Base-by-base conservation (phyloP, 2,113 vertebrate species). In the Tragelaphus strepsiceros region DNA sequence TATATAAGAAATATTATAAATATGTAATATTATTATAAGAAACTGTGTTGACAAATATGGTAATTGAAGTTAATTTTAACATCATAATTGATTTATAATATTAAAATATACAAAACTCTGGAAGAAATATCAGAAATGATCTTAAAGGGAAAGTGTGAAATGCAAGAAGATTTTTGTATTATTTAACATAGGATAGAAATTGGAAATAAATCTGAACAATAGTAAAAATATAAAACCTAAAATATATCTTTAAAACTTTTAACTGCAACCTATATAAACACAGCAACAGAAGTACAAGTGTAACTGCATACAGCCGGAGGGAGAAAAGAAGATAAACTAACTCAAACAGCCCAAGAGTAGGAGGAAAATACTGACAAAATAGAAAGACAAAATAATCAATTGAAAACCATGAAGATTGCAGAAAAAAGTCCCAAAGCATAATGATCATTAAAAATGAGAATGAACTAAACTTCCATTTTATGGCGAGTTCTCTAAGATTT, bases 151-250 rank as follows among this genome's bases (percentile, higher is more conserved):
- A 49, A 74, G 28, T 14, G 21, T 10, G 7, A 16, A 53, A 82
- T 59, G 6, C 32, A 32, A 3, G n/a, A 83, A 74, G 21, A 5
- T 46, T 88, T 85, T 74, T 62, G 5, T 51, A 49, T 49, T 83
- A 39, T 51, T 88, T 93, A 81, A 11, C 19, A 51, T 15, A 82
- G 6, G 7, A 74, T 74, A 74, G 13, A 91, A 87, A 82, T 87
- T 74, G n/a, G 32, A 83, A 83, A 82, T 82, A 51, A 85, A 85
- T 71, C 49, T 59, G 82, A 94, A 58, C 22, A 30, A 59, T 53
- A 11, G 7, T 56, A 88, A 24, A 94, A 94, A 77, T n/a, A 61
- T 7, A 94, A 84, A 91, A 59, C 6, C 86, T 87, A 90, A 96
- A 92, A 32, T 58, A 61, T 32, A 61, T 24, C 10, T 58, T 64